These are phyloP conservation scores for Acanthosepion esculentum DNA, from an alignment of 2,888 invertebrate genomes.

Conservation along the genomic window DNA sequence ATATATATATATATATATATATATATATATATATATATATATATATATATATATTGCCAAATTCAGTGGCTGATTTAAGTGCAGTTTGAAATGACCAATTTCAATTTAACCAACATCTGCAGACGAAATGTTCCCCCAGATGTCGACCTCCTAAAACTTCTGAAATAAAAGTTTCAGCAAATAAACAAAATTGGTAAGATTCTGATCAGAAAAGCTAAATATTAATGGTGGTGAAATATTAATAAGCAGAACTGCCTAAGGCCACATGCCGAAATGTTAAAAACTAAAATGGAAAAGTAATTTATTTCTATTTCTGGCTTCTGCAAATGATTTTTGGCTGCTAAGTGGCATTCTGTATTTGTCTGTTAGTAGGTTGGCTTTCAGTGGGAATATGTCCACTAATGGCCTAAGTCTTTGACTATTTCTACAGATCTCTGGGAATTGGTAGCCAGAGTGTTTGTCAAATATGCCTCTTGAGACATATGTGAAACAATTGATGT, in stretches of 20 bases:
- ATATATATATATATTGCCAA: too few relatives aligned
- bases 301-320: background rate
- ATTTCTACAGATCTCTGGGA: background rate
- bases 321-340: background rate
- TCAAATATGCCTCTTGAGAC: background rate
- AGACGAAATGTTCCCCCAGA: background rate
- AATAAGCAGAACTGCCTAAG: background rate
- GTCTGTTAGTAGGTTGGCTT: background rate
- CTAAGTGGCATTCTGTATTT: background rate
- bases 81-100: too few relatives aligned
- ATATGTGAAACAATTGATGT: background rate
- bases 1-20: too few relatives aligned
- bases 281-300: background rate
- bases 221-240: background rate
- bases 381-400: background rate
- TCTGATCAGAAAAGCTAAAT: background rate
- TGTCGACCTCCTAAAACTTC: background rate
- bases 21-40: too few relatives aligned
- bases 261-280: background rate
- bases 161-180: background rate
- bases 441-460: background rate
- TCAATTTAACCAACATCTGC: too few relatives aligned
- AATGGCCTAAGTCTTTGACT: background rate
- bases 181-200: too few relatives aligned
- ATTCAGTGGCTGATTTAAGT: too few relatives aligned